These are phyloP conservation scores for Hypomesus transpacificus DNA, from an alignment of 2,113 vertebrate species.

Conservation along the genomic window DNA sequence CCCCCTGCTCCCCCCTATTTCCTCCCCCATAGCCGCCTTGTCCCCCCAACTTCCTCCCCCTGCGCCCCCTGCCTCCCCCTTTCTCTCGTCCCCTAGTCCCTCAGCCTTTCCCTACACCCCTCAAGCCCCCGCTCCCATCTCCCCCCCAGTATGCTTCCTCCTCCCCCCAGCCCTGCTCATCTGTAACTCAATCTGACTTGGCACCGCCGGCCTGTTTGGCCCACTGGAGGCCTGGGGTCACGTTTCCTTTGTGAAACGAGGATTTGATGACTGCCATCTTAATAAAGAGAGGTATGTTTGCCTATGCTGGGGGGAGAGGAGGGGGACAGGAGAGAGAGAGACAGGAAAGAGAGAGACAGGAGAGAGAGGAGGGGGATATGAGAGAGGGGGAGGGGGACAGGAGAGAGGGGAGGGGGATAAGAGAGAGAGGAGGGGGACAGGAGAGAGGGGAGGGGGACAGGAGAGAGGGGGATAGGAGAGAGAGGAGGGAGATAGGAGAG, in stretches of 20 bases:
- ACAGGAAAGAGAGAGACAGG: background rate
- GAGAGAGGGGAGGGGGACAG: background rate
- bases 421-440: background rate
- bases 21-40: background rate
- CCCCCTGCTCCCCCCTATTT: background rate
- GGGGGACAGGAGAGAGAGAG: background rate
- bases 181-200: constrained; percentile 21
- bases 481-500: too few relatives aligned
- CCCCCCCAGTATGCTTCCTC: background rate
- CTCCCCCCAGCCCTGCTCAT: constrained; percentile 1
- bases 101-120: too few relatives aligned
- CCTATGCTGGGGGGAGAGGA: background rate
- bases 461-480: too few relatives aligned
- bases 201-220: constrained; percentile 23
- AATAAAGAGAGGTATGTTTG: constrained; percentile 28
- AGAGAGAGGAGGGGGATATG: background rate
- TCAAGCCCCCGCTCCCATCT: background rate
- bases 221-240: constrained; percentile 14
- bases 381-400: background rate
- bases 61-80: background rate
- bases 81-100: background rate
- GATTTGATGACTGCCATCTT: constrained; percentile 15
- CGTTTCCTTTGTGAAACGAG: constrained; percentile 17
- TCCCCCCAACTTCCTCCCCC: too few relatives aligned
- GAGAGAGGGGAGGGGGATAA: background rate